Evolutionary conservation across 2,888 invertebrate species (phyloP).

Genomic region (Zhengitettix transpicula): DNA sequence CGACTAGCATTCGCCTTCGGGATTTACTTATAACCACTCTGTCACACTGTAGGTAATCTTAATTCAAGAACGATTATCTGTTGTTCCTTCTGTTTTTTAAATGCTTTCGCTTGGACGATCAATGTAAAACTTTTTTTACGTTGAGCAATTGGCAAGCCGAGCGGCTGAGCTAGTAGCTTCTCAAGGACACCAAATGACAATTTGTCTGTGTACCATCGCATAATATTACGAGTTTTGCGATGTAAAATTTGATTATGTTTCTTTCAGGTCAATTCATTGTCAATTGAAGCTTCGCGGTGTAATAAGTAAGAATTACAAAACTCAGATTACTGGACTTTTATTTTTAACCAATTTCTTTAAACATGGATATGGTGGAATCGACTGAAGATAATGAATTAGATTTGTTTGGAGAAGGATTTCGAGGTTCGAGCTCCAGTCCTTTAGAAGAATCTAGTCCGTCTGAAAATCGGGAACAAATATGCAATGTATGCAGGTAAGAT

Average conservation of each 20-base stretch:
- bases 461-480: constrained; percentile 38
- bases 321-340: not conserved
- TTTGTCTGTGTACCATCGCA: not conserved
- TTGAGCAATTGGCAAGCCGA: not conserved
- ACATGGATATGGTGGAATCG: constrained; percentile 6
- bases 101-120: not conserved
- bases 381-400: constrained; percentile 8
- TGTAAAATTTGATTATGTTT: not conserved
- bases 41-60: not conserved
- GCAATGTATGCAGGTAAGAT: constrained; percentile 36
- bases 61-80: not conserved
- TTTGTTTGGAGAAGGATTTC: constrained; percentile 25
- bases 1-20: not conserved
- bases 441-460: constrained; percentile 26
- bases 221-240: not conserved
- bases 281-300: constrained; percentile 1
- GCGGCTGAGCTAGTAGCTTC: not conserved
- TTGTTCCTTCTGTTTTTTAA: not conserved
- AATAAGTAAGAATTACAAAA: not conserved
- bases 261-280: constrained; percentile 7
- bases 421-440: constrained; percentile 22
- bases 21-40: not conserved
- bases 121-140: not conserved
- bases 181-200: constrained; percentile 8
- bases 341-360: not conserved